Conservation (phyloP, 2,888 invertebrate species). For the Epirrita christyi region DNA sequence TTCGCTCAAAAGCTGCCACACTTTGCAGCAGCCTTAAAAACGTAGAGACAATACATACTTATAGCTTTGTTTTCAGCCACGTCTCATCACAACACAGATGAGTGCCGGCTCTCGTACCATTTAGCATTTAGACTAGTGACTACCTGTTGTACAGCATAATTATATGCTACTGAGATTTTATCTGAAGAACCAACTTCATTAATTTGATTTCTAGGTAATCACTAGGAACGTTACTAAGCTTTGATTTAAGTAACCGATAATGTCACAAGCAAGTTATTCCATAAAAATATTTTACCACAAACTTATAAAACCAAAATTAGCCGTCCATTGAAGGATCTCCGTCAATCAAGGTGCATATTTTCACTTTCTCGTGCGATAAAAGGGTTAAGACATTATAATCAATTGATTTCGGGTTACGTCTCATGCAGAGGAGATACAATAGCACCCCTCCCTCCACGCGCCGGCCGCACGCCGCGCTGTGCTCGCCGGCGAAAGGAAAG, state of each 20-base stretch:
- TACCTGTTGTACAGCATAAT: conserved; percentile 11
- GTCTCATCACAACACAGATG: too few relatives aligned
- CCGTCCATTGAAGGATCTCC: neutral
- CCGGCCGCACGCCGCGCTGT: neutral
- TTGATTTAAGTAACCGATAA: conserved; percentile 25
- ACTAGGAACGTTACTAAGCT: conserved; percentile 23
- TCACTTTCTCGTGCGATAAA: conserved; percentile 21
- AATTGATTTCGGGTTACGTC: conserved; percentile 6
- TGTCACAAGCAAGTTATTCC: conserved; percentile 12
- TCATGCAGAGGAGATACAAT: conserved; percentile 5
- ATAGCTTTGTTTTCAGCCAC: too few relatives aligned
- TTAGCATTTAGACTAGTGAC: too few relatives aligned
- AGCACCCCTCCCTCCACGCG: conserved; percentile 26
- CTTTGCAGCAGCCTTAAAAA: too few relatives aligned
- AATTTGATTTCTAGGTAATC: conserved; percentile 34
- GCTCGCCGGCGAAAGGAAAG: conserved; percentile 10
- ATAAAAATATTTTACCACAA: conserved; percentile 9
- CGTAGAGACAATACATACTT: too few relatives aligned
- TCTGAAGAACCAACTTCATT: conserved; percentile 30
- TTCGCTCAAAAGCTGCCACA: too few relatives aligned
- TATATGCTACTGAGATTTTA: conserved; percentile 36
- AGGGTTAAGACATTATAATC: neutral
- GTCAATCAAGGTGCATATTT: neutral
- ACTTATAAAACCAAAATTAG: too few relatives aligned
- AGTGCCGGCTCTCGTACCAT: too few relatives aligned